Evolutionary conservation across 2,888 invertebrate genomes (phyloP).

Genomic region (Mythimna loreyi): DNA sequence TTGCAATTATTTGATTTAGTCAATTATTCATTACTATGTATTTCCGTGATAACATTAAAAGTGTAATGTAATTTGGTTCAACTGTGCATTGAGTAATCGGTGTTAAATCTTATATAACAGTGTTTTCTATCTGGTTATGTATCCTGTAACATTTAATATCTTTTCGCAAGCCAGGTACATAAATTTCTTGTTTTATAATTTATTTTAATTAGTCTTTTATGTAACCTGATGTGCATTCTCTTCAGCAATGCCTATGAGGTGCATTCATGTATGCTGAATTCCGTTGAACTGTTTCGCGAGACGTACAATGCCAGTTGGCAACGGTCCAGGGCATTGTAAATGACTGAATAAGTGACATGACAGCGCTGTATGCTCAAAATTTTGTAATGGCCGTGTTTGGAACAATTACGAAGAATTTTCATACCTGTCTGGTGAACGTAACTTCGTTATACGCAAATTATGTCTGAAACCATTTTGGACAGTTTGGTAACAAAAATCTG

Average conservation of each 20-base stretch:
- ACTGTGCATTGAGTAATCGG: neutral
- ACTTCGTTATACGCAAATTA: too few species aligned
- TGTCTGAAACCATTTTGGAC: neutral
- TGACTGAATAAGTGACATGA: constrained; percentile 46
- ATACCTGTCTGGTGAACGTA: constrained; percentile 2
- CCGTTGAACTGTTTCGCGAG: constrained; percentile 35
- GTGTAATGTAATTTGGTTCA: neutral
- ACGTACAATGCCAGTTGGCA: constrained; percentile 51
- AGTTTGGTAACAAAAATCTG: neutral
- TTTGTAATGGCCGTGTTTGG: constrained; percentile 25
- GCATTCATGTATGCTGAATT: constrained; percentile 29
- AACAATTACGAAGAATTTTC: constrained; percentile 16
- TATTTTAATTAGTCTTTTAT: neutral
- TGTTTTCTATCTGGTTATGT: neutral
- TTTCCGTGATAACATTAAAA: too few species aligned
- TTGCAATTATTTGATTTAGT: too few species aligned
- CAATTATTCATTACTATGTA: too few species aligned
- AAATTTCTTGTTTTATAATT: neutral
- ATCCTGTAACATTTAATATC: neutral
- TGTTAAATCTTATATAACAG: neutral
- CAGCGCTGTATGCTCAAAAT: constrained; percentile 24
- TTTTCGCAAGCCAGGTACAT: constrained; percentile 1
- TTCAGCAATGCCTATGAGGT: neutral
- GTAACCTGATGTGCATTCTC: neutral
- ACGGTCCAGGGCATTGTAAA: constrained; percentile 50